phyloP scores from a whole-genome alignment of 2,888 invertebrate species.

The Hymenopus coronatus region DNA sequence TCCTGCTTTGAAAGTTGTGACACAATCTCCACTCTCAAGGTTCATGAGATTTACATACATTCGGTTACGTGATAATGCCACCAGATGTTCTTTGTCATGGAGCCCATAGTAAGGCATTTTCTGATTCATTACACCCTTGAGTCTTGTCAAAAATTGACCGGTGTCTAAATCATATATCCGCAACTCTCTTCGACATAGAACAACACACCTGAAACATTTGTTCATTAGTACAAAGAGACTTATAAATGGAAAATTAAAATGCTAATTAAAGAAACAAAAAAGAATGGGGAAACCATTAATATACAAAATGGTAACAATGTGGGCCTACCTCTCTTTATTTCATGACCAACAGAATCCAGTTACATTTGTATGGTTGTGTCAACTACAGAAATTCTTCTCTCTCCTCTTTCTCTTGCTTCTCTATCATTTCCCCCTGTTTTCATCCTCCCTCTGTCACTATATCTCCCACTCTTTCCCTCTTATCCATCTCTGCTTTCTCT shows the following conservation, averaged over 20 bases:
- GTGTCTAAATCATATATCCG: conserved; percentile 75
- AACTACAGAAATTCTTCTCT: too few species aligned
- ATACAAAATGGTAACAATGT: not conserved
- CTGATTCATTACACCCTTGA: conserved; percentile 83
- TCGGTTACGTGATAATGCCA: conserved; percentile 78
- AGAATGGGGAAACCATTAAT: not conserved
- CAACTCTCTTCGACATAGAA: conserved; percentile 77
- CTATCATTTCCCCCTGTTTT: too few species aligned
- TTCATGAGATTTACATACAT: conserved; percentile 90
- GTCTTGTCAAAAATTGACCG: conserved; percentile 54
- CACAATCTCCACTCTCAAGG: conserved; percentile 74
- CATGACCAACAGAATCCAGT: too few species aligned
- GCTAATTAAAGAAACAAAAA: not conserved
- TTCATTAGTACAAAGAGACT: not conserved
- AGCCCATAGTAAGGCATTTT: conserved; percentile 89
- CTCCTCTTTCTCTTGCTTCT: too few species aligned
- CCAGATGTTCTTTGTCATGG: conserved; percentile 74
- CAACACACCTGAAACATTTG: conserved; percentile 41
- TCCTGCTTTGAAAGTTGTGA: conserved; percentile 85
- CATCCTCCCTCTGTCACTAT: too few species aligned
- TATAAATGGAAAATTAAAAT: not conserved
- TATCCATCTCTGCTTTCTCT: too few species aligned
- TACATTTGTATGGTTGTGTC: too few species aligned
- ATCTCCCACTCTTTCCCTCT: too few species aligned
- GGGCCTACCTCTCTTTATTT: too few species aligned